Base-by-base conservation (phyloP, 2,113 vertebrate species). In the Tetrao urogallus region DNA sequence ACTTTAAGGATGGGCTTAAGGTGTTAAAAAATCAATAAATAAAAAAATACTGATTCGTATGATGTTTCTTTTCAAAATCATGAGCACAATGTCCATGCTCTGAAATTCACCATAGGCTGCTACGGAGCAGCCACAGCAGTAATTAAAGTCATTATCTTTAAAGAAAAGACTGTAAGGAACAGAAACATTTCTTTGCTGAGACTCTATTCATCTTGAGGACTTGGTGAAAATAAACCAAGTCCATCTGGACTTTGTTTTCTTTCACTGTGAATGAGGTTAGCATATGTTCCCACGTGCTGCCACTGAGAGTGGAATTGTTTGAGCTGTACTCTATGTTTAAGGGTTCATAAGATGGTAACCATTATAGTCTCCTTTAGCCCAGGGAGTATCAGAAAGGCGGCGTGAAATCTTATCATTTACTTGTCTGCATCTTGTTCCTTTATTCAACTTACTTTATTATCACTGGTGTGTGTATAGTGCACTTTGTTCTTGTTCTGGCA, bases 401-500 rank as follows among this genome's bases (percentile, higher is more conserved):
- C n/a, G 58, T 5, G 4, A 91, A 70, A 32, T 73, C 25, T 32
- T 84, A 28, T 6, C 70, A 43, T 82, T 86, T 94, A 20, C 21
- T 73, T 82, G 36, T 60, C 32, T 71, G 28, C 54, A 50, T 60
- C 45, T 71, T 25, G 11, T 82, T 82, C 25, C 25, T 77, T 77
- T 72, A 38, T 85, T 85, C 47, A 42, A 16, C 15, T 38, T 88
- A 18, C 30, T 3, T 24, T 56, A 24, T 71, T 80, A 54, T 67
- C 34, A 30, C 28, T 58, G 36, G 11, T 74, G 32, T 52, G 4
- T 2, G 0, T 47, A 11, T 3, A 21, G 27, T 30, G 22, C 1
- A 4, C 42, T 90, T 91, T 85, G 75, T 93, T 94, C 40, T 2
- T 47, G 45, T 89, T 86, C 87, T 95, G 91, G 64, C 71, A 93